A percentile compares a stretch with the other conserved stretches of the same genome.
phyloP scores from a whole-genome alignment of 2,797 vertebrate genomes.

The Setipinna tenuifilis region DNA sequence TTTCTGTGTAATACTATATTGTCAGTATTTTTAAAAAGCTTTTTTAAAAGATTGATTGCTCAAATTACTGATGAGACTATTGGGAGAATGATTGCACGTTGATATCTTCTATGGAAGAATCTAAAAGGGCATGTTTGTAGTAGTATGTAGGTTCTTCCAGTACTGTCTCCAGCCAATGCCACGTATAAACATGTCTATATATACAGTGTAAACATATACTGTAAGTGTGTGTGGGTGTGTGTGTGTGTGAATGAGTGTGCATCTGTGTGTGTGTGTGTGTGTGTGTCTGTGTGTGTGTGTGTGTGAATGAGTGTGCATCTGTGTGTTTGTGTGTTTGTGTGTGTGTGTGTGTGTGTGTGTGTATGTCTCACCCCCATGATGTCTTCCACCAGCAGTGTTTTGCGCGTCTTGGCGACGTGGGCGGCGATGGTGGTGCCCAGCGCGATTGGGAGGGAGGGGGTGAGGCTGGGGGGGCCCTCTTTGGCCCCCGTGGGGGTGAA shows the following conservation, averaged over 20 bases:
- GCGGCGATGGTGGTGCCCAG: slow-evolving; percentile 94
- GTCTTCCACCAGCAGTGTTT: slow-evolving; percentile 93
- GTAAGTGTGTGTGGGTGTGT: background rate
- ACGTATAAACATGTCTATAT: background rate
- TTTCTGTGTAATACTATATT: no score
- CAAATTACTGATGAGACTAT: no score
- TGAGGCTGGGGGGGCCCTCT: slow-evolving; percentile 87
- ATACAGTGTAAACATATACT: background rate
- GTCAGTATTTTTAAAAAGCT: no score
- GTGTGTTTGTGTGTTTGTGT: background rate
- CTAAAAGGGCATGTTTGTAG: no score
- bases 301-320: background rate
- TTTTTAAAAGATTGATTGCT: no score
- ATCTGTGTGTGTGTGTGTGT: no score
- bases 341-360: slow-evolving; percentile 7
- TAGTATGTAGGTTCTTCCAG: background rate
- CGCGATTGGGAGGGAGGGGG: slow-evolving; percentile 88
- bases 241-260: no score
- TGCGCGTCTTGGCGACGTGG: slow-evolving; percentile 95
- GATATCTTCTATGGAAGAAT: no score
- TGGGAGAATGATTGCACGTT: no score
- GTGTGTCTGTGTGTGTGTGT: background rate
- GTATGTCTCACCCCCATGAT: slow-evolving; percentile 86
- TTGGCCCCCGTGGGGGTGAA: slow-evolving; percentile 92
- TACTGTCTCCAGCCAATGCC: background rate